Percentiles rank a stretch among this genome's conserved stretches.
phyloP scores from a whole-genome alignment of 2,797 vertebrate genomes.

The Rhabdomys pumilio region DNA sequence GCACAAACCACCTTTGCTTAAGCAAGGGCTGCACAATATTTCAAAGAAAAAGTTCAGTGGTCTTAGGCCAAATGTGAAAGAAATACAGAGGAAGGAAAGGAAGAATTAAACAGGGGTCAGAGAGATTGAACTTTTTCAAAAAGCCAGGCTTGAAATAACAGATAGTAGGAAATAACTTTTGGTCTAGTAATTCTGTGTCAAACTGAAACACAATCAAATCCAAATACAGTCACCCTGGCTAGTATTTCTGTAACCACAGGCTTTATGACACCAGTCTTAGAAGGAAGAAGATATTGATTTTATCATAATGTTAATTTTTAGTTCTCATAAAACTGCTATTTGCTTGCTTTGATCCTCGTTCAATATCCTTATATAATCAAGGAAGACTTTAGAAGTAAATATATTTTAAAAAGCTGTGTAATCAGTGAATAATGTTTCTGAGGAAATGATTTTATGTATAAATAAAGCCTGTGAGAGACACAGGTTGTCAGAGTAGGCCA shows the following conservation, averaged over 20 bases:
- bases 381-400: neutral
- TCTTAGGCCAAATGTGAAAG: neutral
- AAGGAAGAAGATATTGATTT: neutral
- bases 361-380: neutral
- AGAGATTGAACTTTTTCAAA: neutral
- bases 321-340: neutral
- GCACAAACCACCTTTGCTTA: neutral
- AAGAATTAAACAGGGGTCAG: too few species aligned
- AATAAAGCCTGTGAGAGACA: neutral
- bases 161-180: neutral
- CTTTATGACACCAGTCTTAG: neutral
- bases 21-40: neutral
- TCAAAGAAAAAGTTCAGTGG: neutral
- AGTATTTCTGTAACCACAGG: neutral
- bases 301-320: neutral
- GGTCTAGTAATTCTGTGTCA: neutral
- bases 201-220: neutral
- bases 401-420: neutral
- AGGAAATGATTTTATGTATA: too few species aligned
- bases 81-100: neutral
- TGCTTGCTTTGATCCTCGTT: neutral
- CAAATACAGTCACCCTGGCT: neutral
- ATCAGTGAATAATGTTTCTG: neutral
- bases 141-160: neutral
- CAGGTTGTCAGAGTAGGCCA: neutral